Evolutionary conservation across 2,888 invertebrate genomes (phyloP).

Genomic region (Microctonus brassicae): DNA sequence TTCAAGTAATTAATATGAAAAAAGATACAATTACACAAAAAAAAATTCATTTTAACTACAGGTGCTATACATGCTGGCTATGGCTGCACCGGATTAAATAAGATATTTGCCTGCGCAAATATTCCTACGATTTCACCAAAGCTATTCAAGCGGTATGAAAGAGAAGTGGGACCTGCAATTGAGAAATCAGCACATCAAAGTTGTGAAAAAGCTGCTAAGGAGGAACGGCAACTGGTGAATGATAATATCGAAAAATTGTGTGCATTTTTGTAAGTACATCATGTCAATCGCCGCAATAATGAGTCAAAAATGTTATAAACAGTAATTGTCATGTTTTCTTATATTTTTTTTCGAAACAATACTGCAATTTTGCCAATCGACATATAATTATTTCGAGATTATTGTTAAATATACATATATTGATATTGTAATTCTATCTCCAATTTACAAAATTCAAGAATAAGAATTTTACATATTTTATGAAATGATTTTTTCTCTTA

Average conservation of each 20-base stretch:
- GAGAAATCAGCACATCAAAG: slow-evolving; percentile 5
- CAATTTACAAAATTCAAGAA: background rate
- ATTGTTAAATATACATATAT: background rate
- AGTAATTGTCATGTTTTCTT: background rate
- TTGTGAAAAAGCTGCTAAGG: slow-evolving; percentile 2
- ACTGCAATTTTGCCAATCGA: background rate
- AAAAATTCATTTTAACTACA: background rate
- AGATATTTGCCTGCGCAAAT: background rate
- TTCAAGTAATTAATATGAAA: background rate
- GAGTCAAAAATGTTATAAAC: background rate
- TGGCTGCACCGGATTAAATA: background rate
- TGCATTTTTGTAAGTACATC: slow-evolving; percentile 1
- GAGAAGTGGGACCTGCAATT: slow-evolving; percentile 11
- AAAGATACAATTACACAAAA: background rate
- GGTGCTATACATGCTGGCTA: slow-evolving; percentile 8
- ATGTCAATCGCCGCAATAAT: background rate
- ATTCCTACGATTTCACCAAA: background rate
- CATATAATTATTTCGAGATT: background rate
- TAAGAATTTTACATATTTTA: slow-evolving; percentile 12
- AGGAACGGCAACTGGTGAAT: slow-evolving; percentile 19
- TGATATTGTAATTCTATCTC: background rate
- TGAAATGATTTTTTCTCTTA: slow-evolving; percentile 8
- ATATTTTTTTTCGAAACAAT: background rate
- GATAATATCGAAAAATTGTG: slow-evolving; percentile 27
- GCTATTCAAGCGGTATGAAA: slow-evolving; percentile 6